These are phyloP conservation scores for Amiota communis DNA, from an alignment of 2,888 invertebrate genomes.

Conservation along the genomic window DNA sequence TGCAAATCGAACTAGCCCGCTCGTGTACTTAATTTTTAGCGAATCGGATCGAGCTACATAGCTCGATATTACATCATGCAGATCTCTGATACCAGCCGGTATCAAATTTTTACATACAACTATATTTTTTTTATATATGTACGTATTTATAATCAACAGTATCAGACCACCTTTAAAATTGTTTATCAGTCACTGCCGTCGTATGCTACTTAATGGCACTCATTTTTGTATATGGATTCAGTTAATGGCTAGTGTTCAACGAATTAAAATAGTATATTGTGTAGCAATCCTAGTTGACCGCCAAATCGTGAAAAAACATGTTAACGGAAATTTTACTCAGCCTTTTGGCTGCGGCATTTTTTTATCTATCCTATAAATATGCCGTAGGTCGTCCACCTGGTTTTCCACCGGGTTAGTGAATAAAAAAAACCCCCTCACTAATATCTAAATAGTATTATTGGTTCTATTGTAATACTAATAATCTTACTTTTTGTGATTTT, in stretches of 20 bases:
- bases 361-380: constrained; percentile 70
- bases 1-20: no score
- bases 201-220: not conserved
- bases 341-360: constrained; percentile 66
- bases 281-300: not conserved
- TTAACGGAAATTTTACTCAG: constrained; percentile 68
- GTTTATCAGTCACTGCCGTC: no score
- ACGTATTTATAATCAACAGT: no score
- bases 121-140: no score
- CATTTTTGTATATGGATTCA: not conserved
- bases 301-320: constrained; percentile 52
- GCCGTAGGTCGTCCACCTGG: constrained; percentile 74
- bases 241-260: not conserved
- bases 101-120: no score
- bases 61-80: no score
- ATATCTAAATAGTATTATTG: not conserved
- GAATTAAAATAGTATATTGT: no score
- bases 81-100: no score
- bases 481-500: constrained; percentile 7
- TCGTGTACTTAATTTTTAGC: no score
- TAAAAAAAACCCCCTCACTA: no score
- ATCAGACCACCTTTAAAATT: no score
- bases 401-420: constrained; percentile 77
- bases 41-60: no score
- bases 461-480: constrained; percentile 9